Evolutionary conservation across 1,140 invertebrate genomes (phyloP).

Genomic region (honey bee (Apis mellifera)): DNA sequence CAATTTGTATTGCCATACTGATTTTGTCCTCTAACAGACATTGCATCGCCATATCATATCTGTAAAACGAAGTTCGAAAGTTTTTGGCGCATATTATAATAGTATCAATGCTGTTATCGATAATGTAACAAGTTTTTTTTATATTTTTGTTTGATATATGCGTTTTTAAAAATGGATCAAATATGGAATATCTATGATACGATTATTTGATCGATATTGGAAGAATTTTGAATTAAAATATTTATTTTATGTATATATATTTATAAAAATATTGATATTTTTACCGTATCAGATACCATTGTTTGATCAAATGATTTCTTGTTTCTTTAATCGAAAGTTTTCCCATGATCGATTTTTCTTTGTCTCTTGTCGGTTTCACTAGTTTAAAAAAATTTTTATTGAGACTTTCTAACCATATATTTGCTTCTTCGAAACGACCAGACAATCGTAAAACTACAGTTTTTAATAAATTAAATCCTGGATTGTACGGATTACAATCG

Average conservation of each 20-base stretch:
- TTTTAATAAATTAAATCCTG: constrained; percentile 58
- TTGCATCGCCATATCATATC: constrained; percentile 54
- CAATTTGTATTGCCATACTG: constrained; percentile 21
- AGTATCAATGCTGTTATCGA: not conserved
- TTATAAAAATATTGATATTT: not conserved
- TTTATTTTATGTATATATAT: not conserved
- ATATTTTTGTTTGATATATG: too few species aligned
- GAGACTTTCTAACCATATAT: constrained; percentile 48
- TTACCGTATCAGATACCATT: constrained; percentile 54
- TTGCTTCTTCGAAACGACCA: constrained; percentile 51
- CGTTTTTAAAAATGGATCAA: not conserved
- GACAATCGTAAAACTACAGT: constrained; percentile 52
- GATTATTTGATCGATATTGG: too few species aligned
- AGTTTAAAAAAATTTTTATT: constrained; percentile 55
- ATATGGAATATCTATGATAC: not conserved
- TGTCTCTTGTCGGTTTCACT: constrained; percentile 33
- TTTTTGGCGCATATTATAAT: not conserved
- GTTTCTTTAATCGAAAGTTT: constrained; percentile 42
- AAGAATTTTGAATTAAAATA: not conserved
- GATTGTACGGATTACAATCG: constrained; percentile 61
- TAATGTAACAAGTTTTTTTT: not conserved
- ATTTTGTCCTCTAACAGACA: constrained; percentile 43
- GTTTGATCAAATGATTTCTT: constrained; percentile 38
- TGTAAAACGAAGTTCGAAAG: not conserved
- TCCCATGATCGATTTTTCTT: constrained; percentile 46